Conservation (phyloP, 1,140 invertebrate species). For the Dreissena rostriformis region DNA sequence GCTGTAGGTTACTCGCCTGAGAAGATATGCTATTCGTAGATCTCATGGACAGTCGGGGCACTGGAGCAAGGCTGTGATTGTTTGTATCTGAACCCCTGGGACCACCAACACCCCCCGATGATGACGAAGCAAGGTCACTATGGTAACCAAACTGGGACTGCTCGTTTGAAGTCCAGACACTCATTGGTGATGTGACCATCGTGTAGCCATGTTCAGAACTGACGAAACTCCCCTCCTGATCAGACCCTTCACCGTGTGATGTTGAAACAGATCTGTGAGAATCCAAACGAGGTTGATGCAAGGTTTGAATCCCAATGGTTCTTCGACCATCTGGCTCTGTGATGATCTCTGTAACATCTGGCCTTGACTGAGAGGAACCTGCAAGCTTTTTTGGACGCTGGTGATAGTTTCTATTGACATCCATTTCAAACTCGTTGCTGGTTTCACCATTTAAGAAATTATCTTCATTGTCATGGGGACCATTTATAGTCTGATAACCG, state of each 20-base stretch:
- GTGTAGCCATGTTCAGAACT: constrained; percentile 21
- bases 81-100: constrained; percentile 18
- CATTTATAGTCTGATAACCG: constrained; percentile 16
- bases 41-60: constrained; percentile 35
- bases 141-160: constrained; percentile 54
- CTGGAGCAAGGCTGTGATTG: constrained; percentile 21
- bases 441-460: constrained; percentile 3
- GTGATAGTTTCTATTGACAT: constrained; percentile 11
- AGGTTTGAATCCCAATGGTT: constrained; percentile 47
- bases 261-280: constrained; percentile 1
- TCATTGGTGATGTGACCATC: constrained; percentile 63
- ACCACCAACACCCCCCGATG: constrained; percentile 51
- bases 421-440: constrained; percentile 29
- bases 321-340: constrained; percentile 42
- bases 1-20: constrained; percentile 50
- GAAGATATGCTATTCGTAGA: constrained; percentile 45
- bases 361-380: background rate
- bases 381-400: background rate
- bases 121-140: constrained; percentile 33
- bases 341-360: constrained; percentile 30
- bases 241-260: constrained; percentile 9
- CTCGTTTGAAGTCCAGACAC: constrained; percentile 69
- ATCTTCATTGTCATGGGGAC: constrained; percentile 34
- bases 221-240: constrained; percentile 35
- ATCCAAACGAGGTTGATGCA: background rate